Base-by-base conservation (phyloP, 2,888 invertebrate genomes). In the Alviniconcha strummeri region DNA sequence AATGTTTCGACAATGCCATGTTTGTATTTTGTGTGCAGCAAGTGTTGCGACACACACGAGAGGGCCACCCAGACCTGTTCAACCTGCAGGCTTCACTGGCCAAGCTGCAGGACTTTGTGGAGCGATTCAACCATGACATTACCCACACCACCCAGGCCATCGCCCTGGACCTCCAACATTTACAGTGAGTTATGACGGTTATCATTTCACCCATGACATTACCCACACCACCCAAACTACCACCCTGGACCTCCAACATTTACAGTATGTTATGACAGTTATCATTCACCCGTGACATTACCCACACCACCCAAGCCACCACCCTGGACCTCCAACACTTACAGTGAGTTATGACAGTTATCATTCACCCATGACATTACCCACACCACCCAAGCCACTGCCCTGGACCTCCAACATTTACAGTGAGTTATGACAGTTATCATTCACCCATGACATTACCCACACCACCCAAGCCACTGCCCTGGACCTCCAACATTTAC, bases 111-210 rank as follows among this genome's bases (percentile, higher is more conserved):
- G 91, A 90, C 64, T 94, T 94, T 90, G 90, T 94, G 19, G 91
- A 91, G 71, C 90, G 92, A 52, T 91, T 94, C 84, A 94, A 94
- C 87, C 93, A 93, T 85, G 93, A 94, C 71, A 93, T 94, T 86
- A 93, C 94, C 85, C 92, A 93, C 86, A 93, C 94, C 9, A 93
- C 94, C 89, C 93, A 93, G 86, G 89, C 93, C 80, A 92, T 91
- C 11, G 80, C 83, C n/a, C 77, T 79, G 0, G 86, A 87, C 64
- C 13, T 56, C 17, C 83, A 84, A n/a, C 57, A 76, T 17, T 19
- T 80, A 6, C 69, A 60, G 78, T 81, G 13, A 57, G 81, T 81
- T 17, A 15, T 55, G 60, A 60, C 9, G 4, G 13, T 36, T 36
- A 36, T 36, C 36, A 36, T 36, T 91, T 94, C 84, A 94, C 94